Evolutionary conservation across 2,797 vertebrate species (phyloP).

Genomic region (Pitangus sulphuratus): DNA sequence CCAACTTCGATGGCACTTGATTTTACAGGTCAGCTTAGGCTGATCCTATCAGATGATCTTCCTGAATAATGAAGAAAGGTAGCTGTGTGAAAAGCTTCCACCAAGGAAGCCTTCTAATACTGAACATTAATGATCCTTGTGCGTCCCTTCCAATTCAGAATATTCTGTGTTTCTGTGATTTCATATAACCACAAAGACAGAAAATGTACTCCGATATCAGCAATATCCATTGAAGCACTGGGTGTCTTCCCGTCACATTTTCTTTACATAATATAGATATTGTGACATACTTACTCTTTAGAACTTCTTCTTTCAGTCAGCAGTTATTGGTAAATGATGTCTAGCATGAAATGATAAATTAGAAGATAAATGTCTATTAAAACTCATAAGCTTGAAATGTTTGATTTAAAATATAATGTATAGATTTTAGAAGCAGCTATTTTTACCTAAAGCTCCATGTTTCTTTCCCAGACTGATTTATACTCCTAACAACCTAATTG

Average conservation of each 20-base stretch:
- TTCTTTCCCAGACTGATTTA: neutral
- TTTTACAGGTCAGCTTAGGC: conserved; percentile 37
- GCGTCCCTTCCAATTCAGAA: neutral
- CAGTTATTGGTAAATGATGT: neutral
- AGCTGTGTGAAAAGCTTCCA: neutral
- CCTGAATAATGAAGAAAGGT: neutral
- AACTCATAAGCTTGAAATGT: neutral
- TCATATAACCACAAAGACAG: neutral
- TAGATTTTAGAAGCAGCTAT: neutral
- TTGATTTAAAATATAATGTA: neutral
- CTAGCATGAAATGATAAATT: neutral
- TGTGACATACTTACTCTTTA: neutral
- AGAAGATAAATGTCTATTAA: neutral
- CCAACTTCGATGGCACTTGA: neutral
- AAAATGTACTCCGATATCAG: neutral
- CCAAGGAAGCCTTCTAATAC: neutral
- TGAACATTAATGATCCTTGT: neutral
- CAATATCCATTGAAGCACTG: neutral
- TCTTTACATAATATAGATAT: neutral
- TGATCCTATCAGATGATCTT: conserved; percentile 12
- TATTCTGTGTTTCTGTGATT: neutral
- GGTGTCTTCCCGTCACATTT: neutral
- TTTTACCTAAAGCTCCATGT: neutral
- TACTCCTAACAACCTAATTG: neutral
- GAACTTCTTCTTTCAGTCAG: neutral